A percentile compares a stretch with the other conserved stretches of the same genome.
phyloP scores from a whole-genome alignment of 2,113 vertebrate genomes.

The Oryzias celebensis region DNA sequence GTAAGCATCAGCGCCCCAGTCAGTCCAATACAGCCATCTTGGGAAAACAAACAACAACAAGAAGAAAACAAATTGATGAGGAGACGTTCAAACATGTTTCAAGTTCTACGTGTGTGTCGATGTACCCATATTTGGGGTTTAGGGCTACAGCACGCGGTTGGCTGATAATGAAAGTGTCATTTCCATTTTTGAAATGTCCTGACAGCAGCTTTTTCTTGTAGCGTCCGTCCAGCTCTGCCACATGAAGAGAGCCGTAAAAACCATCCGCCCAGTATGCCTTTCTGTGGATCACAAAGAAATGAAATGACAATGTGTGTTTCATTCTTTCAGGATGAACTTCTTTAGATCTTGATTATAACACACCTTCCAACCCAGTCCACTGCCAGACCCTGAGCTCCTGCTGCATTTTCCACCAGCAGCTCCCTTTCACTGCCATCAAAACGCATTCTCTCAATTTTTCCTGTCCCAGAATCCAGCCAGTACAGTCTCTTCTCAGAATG shows the following conservation, averaged over 20 bases:
- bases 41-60: not conserved
- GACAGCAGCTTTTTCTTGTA: constrained; percentile 65
- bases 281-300: constrained; percentile 42
- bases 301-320: not conserved
- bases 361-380: constrained; percentile 77
- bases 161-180: constrained; percentile 55
- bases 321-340: not conserved
- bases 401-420: constrained; percentile 34
- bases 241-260: constrained; percentile 63
- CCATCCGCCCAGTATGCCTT: constrained; percentile 73
- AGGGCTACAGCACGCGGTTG: constrained; percentile 68
- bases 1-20: constrained; percentile 67
- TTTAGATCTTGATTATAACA: constrained; percentile 9
- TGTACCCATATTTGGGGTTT: constrained; percentile 75
- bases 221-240: constrained; percentile 74
- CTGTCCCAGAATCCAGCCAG: constrained; percentile 62
- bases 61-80: not conserved
- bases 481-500: constrained; percentile 67
- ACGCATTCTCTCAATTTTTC: constrained; percentile 70
- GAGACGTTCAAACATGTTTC: not conserved
- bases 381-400: constrained; percentile 63
- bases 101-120: not conserved
- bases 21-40: constrained; percentile 77
- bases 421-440: constrained; percentile 68
- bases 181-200: constrained; percentile 57